Conservation (phyloP, 1,140 invertebrate species). For the Macrostomum lignano region DNA sequence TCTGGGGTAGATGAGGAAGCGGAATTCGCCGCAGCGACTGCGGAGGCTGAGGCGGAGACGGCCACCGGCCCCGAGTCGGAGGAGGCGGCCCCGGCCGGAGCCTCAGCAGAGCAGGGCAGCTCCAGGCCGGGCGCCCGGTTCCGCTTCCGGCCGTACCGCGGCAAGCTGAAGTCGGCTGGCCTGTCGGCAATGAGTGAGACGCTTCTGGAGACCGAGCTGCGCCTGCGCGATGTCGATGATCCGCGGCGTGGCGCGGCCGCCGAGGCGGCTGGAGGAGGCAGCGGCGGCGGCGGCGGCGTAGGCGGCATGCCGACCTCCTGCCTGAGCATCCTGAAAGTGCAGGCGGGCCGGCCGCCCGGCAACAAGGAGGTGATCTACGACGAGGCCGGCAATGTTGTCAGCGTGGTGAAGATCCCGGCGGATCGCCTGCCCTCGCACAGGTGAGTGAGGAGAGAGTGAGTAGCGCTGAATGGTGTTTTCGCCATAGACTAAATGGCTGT, state of each 20-base stretch:
- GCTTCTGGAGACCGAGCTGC: slow-evolving; percentile 17
- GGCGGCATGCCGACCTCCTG: slow-evolving; percentile 9
- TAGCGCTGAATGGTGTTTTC: no score
- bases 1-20: no score
- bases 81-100: no score
- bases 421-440: slow-evolving; percentile 18
- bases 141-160: slow-evolving; percentile 17
- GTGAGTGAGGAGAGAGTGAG: no score
- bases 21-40: no score
- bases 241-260: slow-evolving; percentile 7
- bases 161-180: slow-evolving; percentile 12
- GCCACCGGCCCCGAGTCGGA: no score
- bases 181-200: slow-evolving; percentile 15
- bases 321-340: slow-evolving; percentile 15
- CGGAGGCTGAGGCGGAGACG: no score
- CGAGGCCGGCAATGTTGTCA: slow-evolving; percentile 19
- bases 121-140: no score
- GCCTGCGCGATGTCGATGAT: slow-evolving; percentile 10
- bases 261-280: slow-evolving; percentile 8
- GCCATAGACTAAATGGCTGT: no score
- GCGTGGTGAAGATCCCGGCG: slow-evolving; percentile 16
- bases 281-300: no score
- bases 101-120: no score
- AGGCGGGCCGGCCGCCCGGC: slow-evolving; percentile 18
- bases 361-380: slow-evolving; percentile 22